These are phyloP conservation scores for Australoheros scitulus DNA, from an alignment of 2,113 vertebrate genomes.

Conservation along the genomic window DNA sequence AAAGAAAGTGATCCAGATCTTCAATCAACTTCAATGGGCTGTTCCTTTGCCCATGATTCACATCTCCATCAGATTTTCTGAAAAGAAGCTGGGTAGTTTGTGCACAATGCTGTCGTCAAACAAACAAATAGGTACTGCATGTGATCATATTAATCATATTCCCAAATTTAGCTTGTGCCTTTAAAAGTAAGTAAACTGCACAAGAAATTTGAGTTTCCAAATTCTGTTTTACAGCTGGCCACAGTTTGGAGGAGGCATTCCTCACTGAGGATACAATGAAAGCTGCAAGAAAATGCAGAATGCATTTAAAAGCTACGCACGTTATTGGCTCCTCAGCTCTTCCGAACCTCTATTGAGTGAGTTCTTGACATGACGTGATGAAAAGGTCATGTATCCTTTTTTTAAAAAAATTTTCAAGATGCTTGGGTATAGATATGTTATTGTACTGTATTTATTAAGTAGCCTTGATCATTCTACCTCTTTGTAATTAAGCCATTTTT, in stretches of 20 bases:
- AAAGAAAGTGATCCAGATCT: not conserved
- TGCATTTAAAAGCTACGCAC: not conserved
- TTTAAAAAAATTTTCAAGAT: slow-evolving; percentile 9
- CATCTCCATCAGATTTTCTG: slow-evolving; percentile 1
- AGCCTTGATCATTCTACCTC: slow-evolving; percentile 2
- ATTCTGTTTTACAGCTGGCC: not conserved
- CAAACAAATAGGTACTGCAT: not conserved
- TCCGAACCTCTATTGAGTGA: not conserved
- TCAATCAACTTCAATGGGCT: slow-evolving; percentile 6
- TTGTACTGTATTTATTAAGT: not conserved
- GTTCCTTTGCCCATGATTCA: not conserved
- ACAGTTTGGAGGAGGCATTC: not conserved
- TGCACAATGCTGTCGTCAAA: not conserved
- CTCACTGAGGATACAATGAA: not conserved
- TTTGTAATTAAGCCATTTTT: not conserved
- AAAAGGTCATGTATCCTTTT: not conserved
- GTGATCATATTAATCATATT: not conserved
- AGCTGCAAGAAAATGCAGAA: not conserved
- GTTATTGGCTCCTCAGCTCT: not conserved
- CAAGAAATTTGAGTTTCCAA: not conserved
- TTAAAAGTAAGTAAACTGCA: not conserved
- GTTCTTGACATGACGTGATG: not conserved
- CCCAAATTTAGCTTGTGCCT: not conserved
- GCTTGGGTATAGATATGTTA: not conserved
- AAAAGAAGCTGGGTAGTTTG: not conserved